These are phyloP conservation scores for Trissolcus basalis DNA, from an alignment of 1,140 invertebrate species.

Conservation along the genomic window DNA sequence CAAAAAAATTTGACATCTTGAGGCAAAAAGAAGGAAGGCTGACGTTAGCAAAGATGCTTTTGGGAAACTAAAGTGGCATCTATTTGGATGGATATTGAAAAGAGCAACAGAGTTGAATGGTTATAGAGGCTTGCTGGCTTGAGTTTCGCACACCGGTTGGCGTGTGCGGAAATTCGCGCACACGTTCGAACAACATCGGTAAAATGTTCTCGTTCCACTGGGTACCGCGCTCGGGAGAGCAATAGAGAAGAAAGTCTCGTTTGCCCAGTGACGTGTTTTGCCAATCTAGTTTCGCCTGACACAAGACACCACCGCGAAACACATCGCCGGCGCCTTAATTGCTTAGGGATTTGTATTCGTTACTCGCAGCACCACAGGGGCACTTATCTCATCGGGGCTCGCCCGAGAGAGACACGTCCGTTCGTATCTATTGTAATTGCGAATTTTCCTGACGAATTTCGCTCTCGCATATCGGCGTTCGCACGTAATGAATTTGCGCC, in stretches of 20 bases:
- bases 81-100: not conserved
- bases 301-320: constrained; percentile 55
- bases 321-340: constrained; percentile 67
- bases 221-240: constrained; percentile 15
- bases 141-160: not conserved
- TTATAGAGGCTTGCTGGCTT: not conserved
- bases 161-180: constrained; percentile 8
- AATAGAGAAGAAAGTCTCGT: constrained; percentile 45
- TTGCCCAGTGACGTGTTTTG: constrained; percentile 47
- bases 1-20: too few species aligned
- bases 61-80: too few species aligned
- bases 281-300: constrained; percentile 46
- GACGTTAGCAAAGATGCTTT: too few species aligned
- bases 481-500: constrained; percentile 45
- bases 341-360: constrained; percentile 70
- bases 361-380: constrained; percentile 63
- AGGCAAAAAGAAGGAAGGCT: too few species aligned
- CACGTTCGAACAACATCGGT: constrained; percentile 23
- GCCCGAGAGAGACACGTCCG: constrained; percentile 28
- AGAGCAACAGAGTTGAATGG: constrained; percentile 6
- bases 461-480: constrained; percentile 16
- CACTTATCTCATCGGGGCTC: constrained; percentile 55
- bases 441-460: constrained; percentile 55
- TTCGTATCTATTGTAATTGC: constrained; percentile 61
- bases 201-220: constrained; percentile 34